A percentile compares a stretch with the other conserved stretches of the same genome.
phyloP scores from a whole-genome alignment of 2,888 invertebrate genomes.

The Pseudococcus longispinus region DNA sequence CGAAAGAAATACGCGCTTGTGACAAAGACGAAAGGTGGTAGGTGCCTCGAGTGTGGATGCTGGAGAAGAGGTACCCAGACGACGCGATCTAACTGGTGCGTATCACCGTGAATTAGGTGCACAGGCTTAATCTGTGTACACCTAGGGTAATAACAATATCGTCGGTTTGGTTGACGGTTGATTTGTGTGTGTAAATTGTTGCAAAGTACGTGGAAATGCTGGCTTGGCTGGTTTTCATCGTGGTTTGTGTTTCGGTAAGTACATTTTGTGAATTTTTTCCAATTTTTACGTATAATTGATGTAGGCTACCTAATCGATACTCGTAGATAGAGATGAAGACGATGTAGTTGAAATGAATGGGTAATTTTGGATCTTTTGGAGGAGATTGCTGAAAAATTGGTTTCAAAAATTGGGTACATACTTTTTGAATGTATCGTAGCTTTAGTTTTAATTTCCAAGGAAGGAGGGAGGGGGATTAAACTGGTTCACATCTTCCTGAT shows the following conservation, averaged over 20 bases:
- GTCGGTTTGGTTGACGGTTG: neutral
- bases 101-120: neutral
- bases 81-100: neutral
- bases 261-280: neutral
- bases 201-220: neutral
- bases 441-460: no score
- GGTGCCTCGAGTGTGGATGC: neutral
- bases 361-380: no score
- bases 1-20: neutral
- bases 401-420: no score
- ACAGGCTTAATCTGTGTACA: neutral
- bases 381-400: no score
- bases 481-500: no score
- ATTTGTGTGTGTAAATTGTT: neutral
- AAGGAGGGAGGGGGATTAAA: no score
- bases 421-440: no score
- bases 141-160: neutral
- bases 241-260: slow-evolving; percentile 12
- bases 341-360: no score
- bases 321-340: no score
- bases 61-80: neutral
- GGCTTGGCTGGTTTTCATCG: neutral
- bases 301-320: no score
- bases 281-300: neutral
- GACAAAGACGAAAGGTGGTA: neutral